These are phyloP conservation scores for Synaphobranchus kaupii DNA, from an alignment of 2,797 vertebrate genomes.

Conservation along the genomic window DNA sequence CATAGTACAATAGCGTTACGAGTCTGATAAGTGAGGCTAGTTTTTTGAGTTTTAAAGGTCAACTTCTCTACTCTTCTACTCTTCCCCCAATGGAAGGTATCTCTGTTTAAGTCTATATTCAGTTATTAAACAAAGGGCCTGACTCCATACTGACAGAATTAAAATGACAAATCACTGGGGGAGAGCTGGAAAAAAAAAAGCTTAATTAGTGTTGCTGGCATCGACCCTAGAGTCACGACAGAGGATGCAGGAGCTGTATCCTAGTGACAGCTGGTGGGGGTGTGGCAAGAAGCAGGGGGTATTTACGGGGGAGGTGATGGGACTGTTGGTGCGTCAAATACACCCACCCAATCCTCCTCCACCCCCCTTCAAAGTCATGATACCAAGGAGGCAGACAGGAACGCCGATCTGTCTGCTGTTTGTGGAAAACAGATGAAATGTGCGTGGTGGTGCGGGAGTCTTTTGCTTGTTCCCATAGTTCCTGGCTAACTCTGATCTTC, in stretches of 20 bases:
- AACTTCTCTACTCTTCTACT: not conserved
- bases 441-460: not conserved
- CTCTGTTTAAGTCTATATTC: not conserved
- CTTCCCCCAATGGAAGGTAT: not conserved
- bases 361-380: not conserved
- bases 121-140: not conserved
- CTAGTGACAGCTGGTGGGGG: not conserved
- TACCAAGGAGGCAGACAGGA: not conserved
- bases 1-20: not conserved
- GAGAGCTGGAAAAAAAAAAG: not conserved
- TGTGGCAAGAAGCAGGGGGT: not conserved
- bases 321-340: not conserved
- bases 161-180: conserved; percentile 2
- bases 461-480: not conserved
- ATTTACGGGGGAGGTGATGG: not conserved
- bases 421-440: not conserved
- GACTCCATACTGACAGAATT: not conserved
- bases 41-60: not conserved
- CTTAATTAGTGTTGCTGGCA: conserved; percentile 20
- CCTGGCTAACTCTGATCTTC: not conserved
- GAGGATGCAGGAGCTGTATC: not conserved
- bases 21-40: not conserved
- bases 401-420: not conserved
- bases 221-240: not conserved
- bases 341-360: not conserved